phyloP scores from a whole-genome alignment of 2,113 vertebrate genomes.

The Thamnophis sirtalis region DNA sequence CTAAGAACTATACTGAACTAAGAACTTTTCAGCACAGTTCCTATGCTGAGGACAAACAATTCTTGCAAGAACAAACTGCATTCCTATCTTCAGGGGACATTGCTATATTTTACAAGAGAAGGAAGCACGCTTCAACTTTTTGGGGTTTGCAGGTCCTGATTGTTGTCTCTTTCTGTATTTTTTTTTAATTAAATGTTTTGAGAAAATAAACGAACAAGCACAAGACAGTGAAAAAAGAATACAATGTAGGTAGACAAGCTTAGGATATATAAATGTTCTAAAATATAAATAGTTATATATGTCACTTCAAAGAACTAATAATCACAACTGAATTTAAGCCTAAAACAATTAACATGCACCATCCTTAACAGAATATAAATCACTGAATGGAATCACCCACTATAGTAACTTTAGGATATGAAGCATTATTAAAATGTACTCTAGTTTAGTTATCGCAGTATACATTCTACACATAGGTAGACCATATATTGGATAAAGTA shows the following conservation, averaged over 20 bases:
- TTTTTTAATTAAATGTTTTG: not conserved
- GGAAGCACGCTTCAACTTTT: not conserved
- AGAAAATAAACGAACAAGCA: not conserved
- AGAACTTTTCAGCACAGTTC: not conserved
- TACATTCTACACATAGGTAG: no score
- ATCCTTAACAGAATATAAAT: not conserved
- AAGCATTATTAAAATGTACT: no score
- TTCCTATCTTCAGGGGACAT: not conserved
- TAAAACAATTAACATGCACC: not conserved
- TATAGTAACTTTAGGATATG: not conserved
- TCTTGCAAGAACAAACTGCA: not conserved
- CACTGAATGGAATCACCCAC: not conserved
- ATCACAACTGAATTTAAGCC: not conserved
- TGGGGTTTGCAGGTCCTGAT: not conserved
- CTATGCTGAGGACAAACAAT: not conserved
- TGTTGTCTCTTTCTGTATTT: not conserved
- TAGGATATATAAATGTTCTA: not conserved
- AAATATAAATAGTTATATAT: not conserved
- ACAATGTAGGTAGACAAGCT: not conserved
- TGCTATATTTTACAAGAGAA: not conserved
- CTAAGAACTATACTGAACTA: not conserved
- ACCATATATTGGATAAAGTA: no score
- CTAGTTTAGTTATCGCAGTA: no score
- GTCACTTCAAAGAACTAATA: not conserved
- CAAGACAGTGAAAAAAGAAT: not conserved